A percentile compares a stretch with the other conserved stretches of the same genome.
phyloP scores from a whole-genome alignment of 1,140 invertebrate species.

The Ceratina japonica region DNA sequence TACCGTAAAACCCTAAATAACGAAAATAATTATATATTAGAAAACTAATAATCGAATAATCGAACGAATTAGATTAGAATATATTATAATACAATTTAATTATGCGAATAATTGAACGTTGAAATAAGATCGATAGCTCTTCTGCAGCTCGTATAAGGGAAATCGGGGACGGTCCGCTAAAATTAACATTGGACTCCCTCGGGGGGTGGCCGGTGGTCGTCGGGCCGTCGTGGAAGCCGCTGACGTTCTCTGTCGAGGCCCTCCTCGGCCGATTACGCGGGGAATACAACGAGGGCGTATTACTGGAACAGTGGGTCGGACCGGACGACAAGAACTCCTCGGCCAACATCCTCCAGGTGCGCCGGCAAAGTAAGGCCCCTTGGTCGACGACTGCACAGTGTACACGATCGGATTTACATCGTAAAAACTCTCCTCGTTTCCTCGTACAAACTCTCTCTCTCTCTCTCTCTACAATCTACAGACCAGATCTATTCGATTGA shows the following conservation, averaged over 20 bases:
- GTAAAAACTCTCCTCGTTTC: too few species aligned
- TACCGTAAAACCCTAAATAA: too few species aligned
- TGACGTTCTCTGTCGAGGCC: conserved; percentile 81
- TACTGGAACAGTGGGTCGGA: conserved; percentile 90
- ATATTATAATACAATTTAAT: background rate
- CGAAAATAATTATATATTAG: too few species aligned
- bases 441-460: too few species aligned
- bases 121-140: background rate
- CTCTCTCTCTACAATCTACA: too few species aligned
- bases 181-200: conserved; percentile 81
- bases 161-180: conserved; percentile 84
- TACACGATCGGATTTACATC: background rate
- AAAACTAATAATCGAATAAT: too few species aligned
- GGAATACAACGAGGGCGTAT: conserved; percentile 86
- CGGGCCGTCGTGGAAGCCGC: conserved; percentile 82
- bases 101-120: too few species aligned
- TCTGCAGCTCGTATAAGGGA: conserved; percentile 85
- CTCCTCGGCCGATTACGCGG: conserved; percentile 85
- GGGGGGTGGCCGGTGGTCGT: conserved; percentile 90
- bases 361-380: conserved; percentile 75
- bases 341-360: conserved; percentile 91
- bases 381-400: conserved; percentile 64
- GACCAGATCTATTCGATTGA: too few species aligned
- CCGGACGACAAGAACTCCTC: conserved; percentile 93
- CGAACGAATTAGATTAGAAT: background rate